These are phyloP conservation scores for Metacarcinus magister DNA, from an alignment of 2,888 invertebrate species.

Conservation along the genomic window DNA sequence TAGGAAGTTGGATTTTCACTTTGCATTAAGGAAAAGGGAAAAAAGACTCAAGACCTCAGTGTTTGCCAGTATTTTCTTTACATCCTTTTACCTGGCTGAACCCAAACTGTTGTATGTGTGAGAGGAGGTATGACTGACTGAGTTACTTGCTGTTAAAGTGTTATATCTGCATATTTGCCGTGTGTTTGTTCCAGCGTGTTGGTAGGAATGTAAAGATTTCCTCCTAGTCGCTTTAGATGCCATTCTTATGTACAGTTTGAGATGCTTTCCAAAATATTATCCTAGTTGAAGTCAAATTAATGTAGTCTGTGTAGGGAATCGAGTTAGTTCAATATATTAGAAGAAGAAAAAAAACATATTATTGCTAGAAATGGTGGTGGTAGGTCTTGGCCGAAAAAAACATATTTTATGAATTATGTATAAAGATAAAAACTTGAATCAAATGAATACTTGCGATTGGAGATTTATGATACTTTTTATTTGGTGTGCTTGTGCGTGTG, in stretches of 20 bases:
- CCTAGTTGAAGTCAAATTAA: constrained; percentile 52
- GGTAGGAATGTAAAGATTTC: constrained; percentile 50
- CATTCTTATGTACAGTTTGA: constrained; percentile 69
- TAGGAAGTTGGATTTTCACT: neutral
- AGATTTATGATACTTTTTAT: constrained; percentile 26
- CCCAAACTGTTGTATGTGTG: constrained; percentile 42
- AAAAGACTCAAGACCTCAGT: neutral
- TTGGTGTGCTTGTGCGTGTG: constrained; percentile 37
- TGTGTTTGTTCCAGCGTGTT: constrained; percentile 43
- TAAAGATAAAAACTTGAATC: constrained; percentile 44
- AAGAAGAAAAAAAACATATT: neutral
- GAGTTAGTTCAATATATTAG: constrained; percentile 44
- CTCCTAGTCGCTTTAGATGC: constrained; percentile 38
- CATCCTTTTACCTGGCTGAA: constrained; percentile 49
- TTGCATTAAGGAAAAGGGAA: neutral
- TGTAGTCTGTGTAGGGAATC: constrained; percentile 56
- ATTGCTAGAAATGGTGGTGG: constrained; percentile 49
- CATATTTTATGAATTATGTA: constrained; percentile 51
- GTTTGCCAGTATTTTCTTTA: constrained; percentile 35
- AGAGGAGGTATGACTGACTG: neutral
- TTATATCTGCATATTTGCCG: constrained; percentile 51
- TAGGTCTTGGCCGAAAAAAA: constrained; percentile 54
- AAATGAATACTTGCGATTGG: constrained; percentile 41
- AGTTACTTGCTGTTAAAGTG: constrained; percentile 58
- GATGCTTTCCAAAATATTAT: constrained; percentile 70